Base-by-base conservation (phyloP, 2,113 vertebrate species). In the Rhinolophus sinicus region DNA sequence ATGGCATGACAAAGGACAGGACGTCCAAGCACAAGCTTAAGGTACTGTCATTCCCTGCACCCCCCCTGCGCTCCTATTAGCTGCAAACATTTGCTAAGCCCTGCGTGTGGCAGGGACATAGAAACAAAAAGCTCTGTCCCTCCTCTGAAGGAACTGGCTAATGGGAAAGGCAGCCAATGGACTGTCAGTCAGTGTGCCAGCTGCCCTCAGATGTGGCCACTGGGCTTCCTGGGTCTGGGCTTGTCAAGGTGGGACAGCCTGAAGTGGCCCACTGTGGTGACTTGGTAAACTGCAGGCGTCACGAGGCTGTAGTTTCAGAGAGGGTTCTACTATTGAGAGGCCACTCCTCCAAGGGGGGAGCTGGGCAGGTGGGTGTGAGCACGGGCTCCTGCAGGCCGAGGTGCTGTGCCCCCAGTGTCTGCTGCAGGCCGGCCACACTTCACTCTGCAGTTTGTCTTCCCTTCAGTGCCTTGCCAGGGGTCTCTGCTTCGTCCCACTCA, bases 361-460 rank as follows among this genome's bases (percentile, higher is more conserved):
- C 50, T 1, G 54, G 56, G 35, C 16, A 30, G 9, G 44, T 7
- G 9, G 24, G 8, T 2, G 5, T 33, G n/a, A 44, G 16, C 24
- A 13, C 1, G 5, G 1, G 3, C 8, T 28, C 3, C 19, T 47
- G 21, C 15, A 22, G 9, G 0, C 0, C 8, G 35, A 9, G 3
- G 2, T 1, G 72, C 64, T 47, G 38, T 40, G 19, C 3, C 2
- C 60, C 47, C 10, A 11, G 3, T 21, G 21, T 80, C 11, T 14
- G 14, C 92, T 28, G 6, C 2, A 88, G 70, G 52, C 4, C 12
- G 62, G 16, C 47, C 5, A 6, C 5, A 4, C 65, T 50, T 84
- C n/a, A 22, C n/a, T 40, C 28, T 15, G 64, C 21, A 24, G 10
- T 60, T 62, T 50, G 19, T 16, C 60, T 88, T 56, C 50, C 75